A percentile compares a stretch with the other conserved stretches of the same genome.
Evolutionary conservation across 1,140 invertebrate species (phyloP).

Genomic region (Trachymyrmex septentrionalis): DNA sequence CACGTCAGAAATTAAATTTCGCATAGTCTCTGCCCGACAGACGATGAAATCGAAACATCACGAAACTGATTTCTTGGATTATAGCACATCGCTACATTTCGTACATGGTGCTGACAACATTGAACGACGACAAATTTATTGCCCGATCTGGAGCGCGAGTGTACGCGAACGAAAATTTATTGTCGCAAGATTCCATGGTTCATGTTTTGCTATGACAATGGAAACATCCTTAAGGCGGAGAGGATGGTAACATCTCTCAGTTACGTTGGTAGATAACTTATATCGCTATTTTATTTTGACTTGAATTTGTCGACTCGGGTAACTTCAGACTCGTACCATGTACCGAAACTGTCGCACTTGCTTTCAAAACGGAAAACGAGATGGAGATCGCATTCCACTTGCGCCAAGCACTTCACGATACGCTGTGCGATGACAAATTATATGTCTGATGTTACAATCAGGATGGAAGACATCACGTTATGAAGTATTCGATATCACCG

Average conservation of each 20-base stretch:
- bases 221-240: neutral
- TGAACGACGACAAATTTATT: slow-evolving; percentile 51
- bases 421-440: slow-evolving; percentile 21
- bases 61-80: neutral
- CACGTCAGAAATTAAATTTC: slow-evolving; percentile 42
- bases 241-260: slow-evolving; percentile 16
- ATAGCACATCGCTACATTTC: slow-evolving; percentile 3
- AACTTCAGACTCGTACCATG: neutral
- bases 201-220: slow-evolving; percentile 20
- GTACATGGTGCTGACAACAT: neutral
- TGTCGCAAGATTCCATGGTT: slow-evolving; percentile 19
- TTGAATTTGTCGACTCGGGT: slow-evolving; percentile 26
- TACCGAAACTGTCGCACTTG: neutral
- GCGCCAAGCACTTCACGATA: slow-evolving; percentile 5
- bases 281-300: slow-evolving; percentile 36
- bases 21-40: neutral
- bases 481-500: slow-evolving; percentile 26
- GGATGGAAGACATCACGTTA: neutral
- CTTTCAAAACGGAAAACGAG: neutral
- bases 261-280: slow-evolving; percentile 9
- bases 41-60: slow-evolving; percentile 27
- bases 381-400: slow-evolving; percentile 6
- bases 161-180: slow-evolving; percentile 39
- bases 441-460: slow-evolving; percentile 10
- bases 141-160: neutral